phyloP scores from a whole-genome alignment of 2,113 vertebrate genomes.

The Macrotus californicus region DNA sequence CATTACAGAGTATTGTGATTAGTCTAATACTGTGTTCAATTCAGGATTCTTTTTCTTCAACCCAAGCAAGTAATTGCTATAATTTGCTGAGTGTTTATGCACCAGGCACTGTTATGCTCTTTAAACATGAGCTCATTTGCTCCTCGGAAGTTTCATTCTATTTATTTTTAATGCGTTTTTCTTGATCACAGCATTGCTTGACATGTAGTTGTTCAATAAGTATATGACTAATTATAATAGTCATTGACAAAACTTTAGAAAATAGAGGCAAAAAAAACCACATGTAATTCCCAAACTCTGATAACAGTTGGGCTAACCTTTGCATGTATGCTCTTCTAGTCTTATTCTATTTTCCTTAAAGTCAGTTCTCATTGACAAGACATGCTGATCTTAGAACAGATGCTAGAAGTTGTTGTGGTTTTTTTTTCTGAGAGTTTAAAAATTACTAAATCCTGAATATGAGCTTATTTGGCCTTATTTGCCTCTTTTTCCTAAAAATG shows the following conservation, averaged over 20 bases:
- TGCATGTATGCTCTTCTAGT: background rate
- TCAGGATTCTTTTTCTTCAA: constrained; percentile 35
- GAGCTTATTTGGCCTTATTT: background rate
- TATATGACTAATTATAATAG: constrained; percentile 35
- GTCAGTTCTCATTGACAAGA: background rate
- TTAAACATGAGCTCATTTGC: constrained; percentile 45
- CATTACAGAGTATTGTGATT: constrained; percentile 34
- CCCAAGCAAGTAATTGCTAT: constrained; percentile 35
- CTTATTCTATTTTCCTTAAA: constrained; percentile 23
- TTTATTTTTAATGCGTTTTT: constrained; percentile 38
- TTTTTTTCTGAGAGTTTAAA: constrained; percentile 8
- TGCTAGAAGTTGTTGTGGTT: background rate
- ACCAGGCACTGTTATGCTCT: background rate
- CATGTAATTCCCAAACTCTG: background rate
- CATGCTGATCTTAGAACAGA: constrained; percentile 6
- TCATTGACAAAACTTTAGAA: constrained; percentile 31
- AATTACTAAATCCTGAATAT: constrained; percentile 24
- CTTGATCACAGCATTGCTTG: constrained; percentile 42
- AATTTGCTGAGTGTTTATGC: background rate
- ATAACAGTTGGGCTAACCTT: background rate
- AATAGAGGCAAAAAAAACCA: background rate
- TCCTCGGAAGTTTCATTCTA: constrained; percentile 20
- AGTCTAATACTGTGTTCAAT: constrained; percentile 14
- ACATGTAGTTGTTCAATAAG: constrained; percentile 1
- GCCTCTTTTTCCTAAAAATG: constrained; percentile 26